Evolutionary conservation across 2,888 invertebrate genomes (phyloP).

Genomic region (Drosophila borealis): DNA sequence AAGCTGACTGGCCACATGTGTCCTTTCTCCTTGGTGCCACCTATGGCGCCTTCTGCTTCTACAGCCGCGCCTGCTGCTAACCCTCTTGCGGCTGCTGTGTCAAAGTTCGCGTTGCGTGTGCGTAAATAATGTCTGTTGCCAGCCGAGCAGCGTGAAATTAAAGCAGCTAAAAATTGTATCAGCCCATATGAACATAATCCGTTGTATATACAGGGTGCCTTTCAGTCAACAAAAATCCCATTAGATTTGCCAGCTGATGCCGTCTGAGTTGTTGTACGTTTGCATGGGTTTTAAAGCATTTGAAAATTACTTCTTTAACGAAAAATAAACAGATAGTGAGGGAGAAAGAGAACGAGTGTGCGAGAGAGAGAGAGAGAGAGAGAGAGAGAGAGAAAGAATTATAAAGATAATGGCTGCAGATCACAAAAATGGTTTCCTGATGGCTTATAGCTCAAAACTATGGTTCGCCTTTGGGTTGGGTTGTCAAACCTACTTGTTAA

Average conservation of each 20-base stretch:
- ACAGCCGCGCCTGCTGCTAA: not conserved
- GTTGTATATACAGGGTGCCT: conserved; percentile 59
- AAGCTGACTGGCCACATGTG: conserved; percentile 47
- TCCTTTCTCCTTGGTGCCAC: conserved; percentile 30
- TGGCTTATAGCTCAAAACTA: too few relatives aligned
- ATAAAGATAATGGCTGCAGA: too few relatives aligned
- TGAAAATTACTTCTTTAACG: not conserved
- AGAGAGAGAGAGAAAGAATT: not conserved
- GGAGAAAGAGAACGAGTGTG: not conserved
- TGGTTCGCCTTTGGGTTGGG: too few relatives aligned
- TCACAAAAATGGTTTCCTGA: too few relatives aligned
- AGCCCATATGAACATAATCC: conserved; percentile 48
- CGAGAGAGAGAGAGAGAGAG: not conserved
- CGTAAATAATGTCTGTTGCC: conserved; percentile 61
- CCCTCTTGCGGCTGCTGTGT: conserved; percentile 37
- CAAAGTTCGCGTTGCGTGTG: conserved; percentile 66
- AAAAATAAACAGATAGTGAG: not conserved
- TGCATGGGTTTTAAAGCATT: not conserved
- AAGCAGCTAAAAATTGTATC: conserved; percentile 55
- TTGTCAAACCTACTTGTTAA: too few relatives aligned
- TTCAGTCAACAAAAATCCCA: conserved; percentile 8
- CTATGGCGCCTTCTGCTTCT: conserved; percentile 19
- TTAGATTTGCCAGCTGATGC: conserved; percentile 12
- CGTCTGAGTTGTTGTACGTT: not conserved
- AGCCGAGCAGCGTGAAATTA: conserved; percentile 64